phyloP scores from a whole-genome alignment of 1,140 invertebrate species.

The Ephestia elutella region DNA sequence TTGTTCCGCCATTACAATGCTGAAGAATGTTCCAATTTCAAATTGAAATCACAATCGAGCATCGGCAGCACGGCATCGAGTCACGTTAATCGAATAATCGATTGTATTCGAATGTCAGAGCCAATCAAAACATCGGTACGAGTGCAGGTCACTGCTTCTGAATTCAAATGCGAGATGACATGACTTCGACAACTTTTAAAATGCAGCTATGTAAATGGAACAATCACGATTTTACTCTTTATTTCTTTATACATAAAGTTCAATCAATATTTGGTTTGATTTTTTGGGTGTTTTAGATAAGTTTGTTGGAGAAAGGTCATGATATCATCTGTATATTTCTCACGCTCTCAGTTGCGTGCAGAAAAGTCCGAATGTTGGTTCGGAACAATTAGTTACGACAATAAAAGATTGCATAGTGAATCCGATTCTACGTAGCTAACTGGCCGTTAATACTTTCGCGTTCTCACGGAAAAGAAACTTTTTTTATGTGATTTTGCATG shows the following conservation, averaged over 20 bases:
- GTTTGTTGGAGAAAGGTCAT: slow-evolving; percentile 41
- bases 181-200: slow-evolving; percentile 20
- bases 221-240: not conserved
- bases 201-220: slow-evolving; percentile 6
- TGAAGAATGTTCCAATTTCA: slow-evolving; percentile 31
- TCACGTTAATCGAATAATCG: slow-evolving; percentile 67
- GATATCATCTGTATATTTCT: slow-evolving; percentile 51
- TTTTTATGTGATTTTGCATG: not conserved
- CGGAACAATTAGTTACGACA: slow-evolving; percentile 33
- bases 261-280: slow-evolving; percentile 13
- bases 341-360: slow-evolving; percentile 43
- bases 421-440: slow-evolving; percentile 12
- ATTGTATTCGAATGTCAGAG: slow-evolving; percentile 66
- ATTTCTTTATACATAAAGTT: not conserved
- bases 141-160: slow-evolving; percentile 63
- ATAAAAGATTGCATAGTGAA: slow-evolving; percentile 28
- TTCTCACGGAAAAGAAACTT: not conserved
- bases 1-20: slow-evolving; percentile 3
- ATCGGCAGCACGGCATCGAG: slow-evolving; percentile 44
- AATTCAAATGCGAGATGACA: slow-evolving; percentile 60
- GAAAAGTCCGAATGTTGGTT: slow-evolving; percentile 27
- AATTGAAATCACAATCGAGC: slow-evolving; percentile 39
- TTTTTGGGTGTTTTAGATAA: slow-evolving; percentile 10
- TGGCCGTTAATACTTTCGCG: not conserved
- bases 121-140: slow-evolving; percentile 64